Conservation (phyloP, 2,113 vertebrate species). For the Nettapus auritus region DNA sequence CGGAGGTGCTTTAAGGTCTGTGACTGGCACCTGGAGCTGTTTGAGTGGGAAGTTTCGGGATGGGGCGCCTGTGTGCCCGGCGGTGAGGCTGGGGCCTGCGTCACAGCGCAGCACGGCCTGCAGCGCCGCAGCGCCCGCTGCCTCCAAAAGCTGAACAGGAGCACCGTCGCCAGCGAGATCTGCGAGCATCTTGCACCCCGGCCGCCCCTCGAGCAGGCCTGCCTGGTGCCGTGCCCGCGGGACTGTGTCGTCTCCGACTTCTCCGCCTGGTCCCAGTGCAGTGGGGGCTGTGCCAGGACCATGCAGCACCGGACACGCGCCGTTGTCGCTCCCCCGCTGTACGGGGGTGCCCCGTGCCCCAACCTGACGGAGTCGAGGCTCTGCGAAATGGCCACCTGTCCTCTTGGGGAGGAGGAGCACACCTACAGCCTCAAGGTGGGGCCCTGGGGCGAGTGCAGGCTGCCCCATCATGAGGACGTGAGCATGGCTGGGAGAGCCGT, state of each 20-base stretch:
- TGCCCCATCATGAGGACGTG: slow-evolving; percentile 78
- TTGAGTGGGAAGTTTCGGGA: slow-evolving; percentile 89
- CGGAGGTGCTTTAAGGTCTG: slow-evolving; percentile 93
- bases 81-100: slow-evolving; percentile 76
- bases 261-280: slow-evolving; percentile 88
- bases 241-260: slow-evolving; percentile 92
- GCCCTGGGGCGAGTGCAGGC: slow-evolving; percentile 86
- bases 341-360: slow-evolving; percentile 88
- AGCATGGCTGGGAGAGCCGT: slow-evolving; percentile 76
- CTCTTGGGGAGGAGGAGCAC: slow-evolving; percentile 81
- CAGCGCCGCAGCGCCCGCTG: slow-evolving; percentile 87
- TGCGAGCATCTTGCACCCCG: slow-evolving; percentile 89
- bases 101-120: slow-evolving; percentile 93
- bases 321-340: slow-evolving; percentile 86
- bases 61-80: slow-evolving; percentile 86
- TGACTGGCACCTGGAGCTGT: slow-evolving; percentile 93
- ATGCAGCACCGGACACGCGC: slow-evolving; percentile 86
- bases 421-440: slow-evolving; percentile 91
- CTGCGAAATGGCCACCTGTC: slow-evolving; percentile 79
- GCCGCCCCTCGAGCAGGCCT: slow-evolving; percentile 88
- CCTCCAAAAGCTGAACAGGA: slow-evolving; percentile 86
- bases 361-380: slow-evolving; percentile 86
- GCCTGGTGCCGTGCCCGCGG: slow-evolving; percentile 92
- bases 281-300: slow-evolving; percentile 76
- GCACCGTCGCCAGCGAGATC: slow-evolving; percentile 80